Evolutionary conservation across 2,113 vertebrate genomes (phyloP).

Genomic region (Alexandromys fortis): DNA sequence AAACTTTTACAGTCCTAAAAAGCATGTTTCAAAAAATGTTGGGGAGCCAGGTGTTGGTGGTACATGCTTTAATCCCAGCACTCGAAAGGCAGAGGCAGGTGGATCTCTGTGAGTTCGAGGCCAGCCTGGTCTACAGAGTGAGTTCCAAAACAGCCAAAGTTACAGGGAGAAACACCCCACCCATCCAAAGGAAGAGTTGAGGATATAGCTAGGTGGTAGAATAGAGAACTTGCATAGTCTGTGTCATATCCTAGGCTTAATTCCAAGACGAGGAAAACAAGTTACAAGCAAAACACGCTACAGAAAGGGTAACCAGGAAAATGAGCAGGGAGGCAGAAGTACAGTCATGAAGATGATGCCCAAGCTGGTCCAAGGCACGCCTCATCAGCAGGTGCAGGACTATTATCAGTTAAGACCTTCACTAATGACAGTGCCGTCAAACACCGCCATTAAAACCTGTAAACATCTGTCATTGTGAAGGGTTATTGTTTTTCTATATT

Average conservation of each 20-base stretch:
- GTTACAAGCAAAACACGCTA: not conserved
- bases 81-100: not conserved
- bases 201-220: not conserved
- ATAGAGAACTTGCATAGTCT: not conserved
- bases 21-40: not conserved
- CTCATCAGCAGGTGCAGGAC: conserved; percentile 45
- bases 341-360: not conserved
- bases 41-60: not conserved
- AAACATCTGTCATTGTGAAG: conserved; percentile 79
- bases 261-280: not conserved
- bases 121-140: not conserved
- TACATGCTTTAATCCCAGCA: not conserved
- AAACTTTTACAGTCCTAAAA: not conserved
- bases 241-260: not conserved
- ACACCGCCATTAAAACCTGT: conserved; percentile 52
- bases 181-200: not conserved
- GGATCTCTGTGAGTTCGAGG: not conserved
- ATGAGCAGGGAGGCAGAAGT: not conserved
- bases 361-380: not conserved
- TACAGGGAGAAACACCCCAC: not conserved
- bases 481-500: conserved; percentile 58
- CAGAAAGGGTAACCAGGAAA: not conserved
- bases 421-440: conserved; percentile 69
- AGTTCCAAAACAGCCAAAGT: not conserved
- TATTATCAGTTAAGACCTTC: conserved; percentile 63